Evolutionary conservation across 2,888 invertebrate genomes (phyloP).

Genomic region (Argyresthia goedartella): DNA sequence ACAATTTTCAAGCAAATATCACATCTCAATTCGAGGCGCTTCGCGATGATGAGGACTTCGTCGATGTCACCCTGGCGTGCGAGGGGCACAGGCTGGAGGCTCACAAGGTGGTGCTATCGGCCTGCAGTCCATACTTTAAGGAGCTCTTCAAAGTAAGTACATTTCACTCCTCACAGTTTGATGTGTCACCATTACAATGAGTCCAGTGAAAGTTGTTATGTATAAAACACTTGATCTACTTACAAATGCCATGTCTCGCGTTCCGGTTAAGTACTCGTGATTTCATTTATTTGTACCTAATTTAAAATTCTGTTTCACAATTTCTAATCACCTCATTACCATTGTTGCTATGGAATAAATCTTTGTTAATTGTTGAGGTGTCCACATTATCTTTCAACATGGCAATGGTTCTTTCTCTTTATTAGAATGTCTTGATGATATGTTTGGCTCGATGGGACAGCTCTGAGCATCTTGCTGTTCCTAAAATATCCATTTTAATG

Average conservation of each 20-base stretch:
- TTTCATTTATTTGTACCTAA: constrained; percentile 69
- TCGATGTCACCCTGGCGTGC: constrained; percentile 89
- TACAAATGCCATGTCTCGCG: constrained; percentile 71
- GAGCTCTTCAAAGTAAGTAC: constrained; percentile 84
- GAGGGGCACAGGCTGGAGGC: constrained; percentile 87
- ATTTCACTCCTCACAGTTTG: constrained; percentile 69
- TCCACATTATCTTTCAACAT: no score
- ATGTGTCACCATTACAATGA: constrained; percentile 72
- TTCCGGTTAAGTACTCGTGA: constrained; percentile 71
- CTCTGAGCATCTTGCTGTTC: no score
- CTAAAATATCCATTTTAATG: no score
- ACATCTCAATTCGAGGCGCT: constrained; percentile 88
- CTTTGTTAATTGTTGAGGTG: constrained; percentile 2
- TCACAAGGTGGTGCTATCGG: constrained; percentile 88
- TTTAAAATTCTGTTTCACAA: constrained; percentile 67
- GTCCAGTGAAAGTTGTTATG: constrained; percentile 71
- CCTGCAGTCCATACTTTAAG: constrained; percentile 91
- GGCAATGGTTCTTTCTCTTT: no score
- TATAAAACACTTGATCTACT: constrained; percentile 72
- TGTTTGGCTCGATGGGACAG: no score
- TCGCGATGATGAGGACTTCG: constrained; percentile 88
- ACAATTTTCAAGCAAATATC: constrained; percentile 90
- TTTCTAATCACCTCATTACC: constrained; percentile 66
- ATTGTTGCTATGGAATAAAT: constrained; percentile 33
- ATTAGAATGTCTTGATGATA: no score